phyloP scores from a whole-genome alignment of 2,888 invertebrate species.

The Cylloceria caligata region DNA sequence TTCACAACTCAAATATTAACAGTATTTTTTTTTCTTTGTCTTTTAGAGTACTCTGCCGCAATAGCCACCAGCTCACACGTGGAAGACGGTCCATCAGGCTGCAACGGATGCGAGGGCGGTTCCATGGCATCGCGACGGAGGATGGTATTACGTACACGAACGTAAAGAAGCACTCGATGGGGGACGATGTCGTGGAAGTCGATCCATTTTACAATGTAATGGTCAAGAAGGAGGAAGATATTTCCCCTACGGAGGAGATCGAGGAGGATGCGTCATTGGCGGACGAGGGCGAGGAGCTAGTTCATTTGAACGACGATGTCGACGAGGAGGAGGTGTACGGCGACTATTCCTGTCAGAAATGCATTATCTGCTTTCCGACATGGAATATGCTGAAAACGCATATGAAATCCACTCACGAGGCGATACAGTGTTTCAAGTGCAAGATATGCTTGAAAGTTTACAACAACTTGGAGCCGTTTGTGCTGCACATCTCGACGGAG shows the following conservation, averaged over 20 bases:
- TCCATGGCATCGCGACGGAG: not conserved
- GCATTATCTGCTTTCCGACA: constrained; percentile 61
- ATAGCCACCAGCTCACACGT: not conserved
- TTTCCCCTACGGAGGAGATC: not conserved
- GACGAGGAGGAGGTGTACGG: constrained; percentile 67
- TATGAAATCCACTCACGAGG: constrained; percentile 59
- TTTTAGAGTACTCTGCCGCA: constrained; percentile 34
- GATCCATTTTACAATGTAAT: constrained; percentile 27
- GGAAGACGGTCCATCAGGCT: constrained; percentile 7
- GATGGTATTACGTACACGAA: not conserved
- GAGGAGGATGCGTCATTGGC: not conserved
- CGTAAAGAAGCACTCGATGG: too few relatives aligned
- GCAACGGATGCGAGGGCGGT: not conserved
- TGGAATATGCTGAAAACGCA: constrained; percentile 62
- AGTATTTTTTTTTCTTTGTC: constrained; percentile 22
- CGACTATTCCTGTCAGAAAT: constrained; percentile 68
- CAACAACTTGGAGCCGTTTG: constrained; percentile 71
- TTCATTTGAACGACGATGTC: constrained; percentile 62
- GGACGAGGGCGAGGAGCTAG: constrained; percentile 46
- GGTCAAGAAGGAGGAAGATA: not conserved
- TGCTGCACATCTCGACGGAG: constrained; percentile 72
- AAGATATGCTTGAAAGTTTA: constrained; percentile 74
- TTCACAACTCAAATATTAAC: constrained; percentile 12
- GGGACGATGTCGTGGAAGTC: not conserved
- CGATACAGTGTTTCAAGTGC: constrained; percentile 73